Evolutionary conservation across 2,888 invertebrate genomes (phyloP).

Genomic region (Drosophila mayaguana): DNA sequence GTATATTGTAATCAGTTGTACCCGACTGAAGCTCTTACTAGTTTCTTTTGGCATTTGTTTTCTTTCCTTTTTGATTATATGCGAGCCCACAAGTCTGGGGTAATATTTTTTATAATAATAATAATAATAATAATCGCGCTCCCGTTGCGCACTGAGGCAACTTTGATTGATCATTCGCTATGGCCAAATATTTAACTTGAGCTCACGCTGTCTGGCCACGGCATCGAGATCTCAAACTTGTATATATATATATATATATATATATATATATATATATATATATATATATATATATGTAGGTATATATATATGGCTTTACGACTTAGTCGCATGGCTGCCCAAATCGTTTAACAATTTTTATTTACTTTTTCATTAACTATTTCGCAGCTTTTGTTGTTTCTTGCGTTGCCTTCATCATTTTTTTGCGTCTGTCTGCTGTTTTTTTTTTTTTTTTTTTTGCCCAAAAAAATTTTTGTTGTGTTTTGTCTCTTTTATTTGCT

Average conservation of each 20-base stretch:
- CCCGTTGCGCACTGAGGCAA: slow-evolving; percentile 43
- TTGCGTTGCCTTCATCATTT: slow-evolving; percentile 20
- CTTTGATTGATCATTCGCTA: slow-evolving; percentile 76
- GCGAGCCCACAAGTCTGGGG: slow-evolving; percentile 17
- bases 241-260: slow-evolving; percentile 14
- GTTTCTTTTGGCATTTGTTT: background rate
- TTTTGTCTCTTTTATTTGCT: slow-evolving; percentile 1
- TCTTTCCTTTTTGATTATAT: background rate
- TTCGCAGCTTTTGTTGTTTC: slow-evolving; percentile 56
- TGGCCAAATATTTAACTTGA: slow-evolving; percentile 68
- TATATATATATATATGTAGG: slow-evolving; percentile 9
- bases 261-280: slow-evolving; percentile 5
- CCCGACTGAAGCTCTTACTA: background rate
- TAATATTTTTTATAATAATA: slow-evolving; percentile 10
- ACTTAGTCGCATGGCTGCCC: slow-evolving; percentile 58
- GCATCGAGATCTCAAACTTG: slow-evolving; percentile 45
- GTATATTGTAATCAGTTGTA: background rate
- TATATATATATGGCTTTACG: slow-evolving; percentile 37
- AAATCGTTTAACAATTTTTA: slow-evolving; percentile 59
- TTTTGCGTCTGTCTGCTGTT: slow-evolving; percentile 34
- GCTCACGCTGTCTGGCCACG: slow-evolving; percentile 62
- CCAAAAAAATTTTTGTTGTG: slow-evolving; percentile 2
- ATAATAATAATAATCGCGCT: slow-evolving; percentile 29
- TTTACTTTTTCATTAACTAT: slow-evolving; percentile 77
- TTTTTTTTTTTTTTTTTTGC: slow-evolving; percentile 2